Evolutionary conservation across 1,140 invertebrate genomes (phyloP), one percentile per base, ranked within the genome.

Genomic region (Trialeurodes vaporariorum): DNA sequence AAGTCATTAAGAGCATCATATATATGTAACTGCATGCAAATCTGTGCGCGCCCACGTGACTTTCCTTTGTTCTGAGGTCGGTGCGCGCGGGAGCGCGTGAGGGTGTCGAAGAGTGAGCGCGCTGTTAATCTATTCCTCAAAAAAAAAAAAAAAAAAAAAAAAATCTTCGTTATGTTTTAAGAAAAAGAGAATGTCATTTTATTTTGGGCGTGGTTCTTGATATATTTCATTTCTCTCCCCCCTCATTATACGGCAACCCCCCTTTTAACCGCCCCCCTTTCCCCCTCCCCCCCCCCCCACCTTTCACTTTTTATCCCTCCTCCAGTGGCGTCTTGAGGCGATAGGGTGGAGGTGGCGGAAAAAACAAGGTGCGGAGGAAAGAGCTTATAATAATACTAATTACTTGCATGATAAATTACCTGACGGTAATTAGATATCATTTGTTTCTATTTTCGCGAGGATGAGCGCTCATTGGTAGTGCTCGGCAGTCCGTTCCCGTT

Each of bases 171-270:
- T 49, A 5, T 49, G 34, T 49, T 49, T 49, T 5, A 49, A 49
- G 34, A 49, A 49, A 49, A 49, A 49, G 34, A 49, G 17, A 49
- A 49, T 49, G 34, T 49, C 34, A 49, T 49, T 49, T 49, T 49
- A 49, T 49, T 49, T 49, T 49, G 34, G 34, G 34, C 34, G 34
- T 49, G 34, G 34, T 49, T 17, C 34, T 17, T 17, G 34, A 17
- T 49, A 49, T 49, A 49, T 49, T 49, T 49, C 34, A 49, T 49
- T n/a, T n/a, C n/a, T n/a, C n/a, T n/a, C n/a, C n/a, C n/a, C n/a
- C n/a, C n/a, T n/a, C n/a, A n/a, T n/a, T n/a, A n/a, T n/a, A n/a
- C 34, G 34, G 34, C 34, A n/a, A n/a, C 34, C 34, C 5, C 34
- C 5, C 34, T 49, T 17, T 17, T 49, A 9, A 49, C 17, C 34